These are phyloP conservation scores for Triops longicaudatus DNA, from an alignment of 1,140 invertebrate genomes.

Conservation along the genomic window DNA sequence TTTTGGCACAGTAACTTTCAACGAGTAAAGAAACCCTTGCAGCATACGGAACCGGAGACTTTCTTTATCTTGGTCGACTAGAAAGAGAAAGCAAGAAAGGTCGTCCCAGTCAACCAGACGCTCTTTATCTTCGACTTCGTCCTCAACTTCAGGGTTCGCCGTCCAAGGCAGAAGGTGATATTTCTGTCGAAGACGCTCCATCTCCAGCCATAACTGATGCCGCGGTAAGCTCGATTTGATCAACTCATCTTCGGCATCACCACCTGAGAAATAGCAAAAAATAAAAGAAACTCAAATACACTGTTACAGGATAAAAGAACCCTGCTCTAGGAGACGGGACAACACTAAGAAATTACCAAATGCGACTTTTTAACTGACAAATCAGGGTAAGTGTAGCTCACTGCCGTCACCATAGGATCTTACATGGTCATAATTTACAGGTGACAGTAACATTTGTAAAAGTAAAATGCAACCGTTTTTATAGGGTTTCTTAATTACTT, in stretches of 20 bases:
- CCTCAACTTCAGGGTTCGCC: constrained; percentile 37
- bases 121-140: constrained; percentile 41
- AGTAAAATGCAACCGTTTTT: too few relatives aligned
- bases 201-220: constrained; percentile 38
- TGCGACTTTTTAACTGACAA: too few relatives aligned
- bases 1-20: constrained; percentile 17
- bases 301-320: not conserved
- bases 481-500: too few relatives aligned
- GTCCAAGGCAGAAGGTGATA: constrained; percentile 41
- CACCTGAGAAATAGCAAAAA: constrained; percentile 30
- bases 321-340: too few relatives aligned
- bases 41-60: constrained; percentile 22
- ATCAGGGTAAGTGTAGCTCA: too few relatives aligned
- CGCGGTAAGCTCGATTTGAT: constrained; percentile 31
- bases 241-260: constrained; percentile 34
- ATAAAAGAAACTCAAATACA: not conserved
- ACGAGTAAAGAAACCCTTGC: constrained; percentile 13
- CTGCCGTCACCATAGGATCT: too few relatives aligned
- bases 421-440: too few relatives aligned
- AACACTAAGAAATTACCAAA: too few relatives aligned
- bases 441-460: too few relatives aligned
- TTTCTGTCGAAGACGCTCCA: constrained; percentile 38
- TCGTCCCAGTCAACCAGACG: constrained; percentile 41
- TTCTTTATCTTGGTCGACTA: constrained; percentile 32
- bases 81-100: constrained; percentile 37